Evolutionary conservation across 1,140 invertebrate species (phyloP).

Genomic region (Anagrus nilaparvatae): DNA sequence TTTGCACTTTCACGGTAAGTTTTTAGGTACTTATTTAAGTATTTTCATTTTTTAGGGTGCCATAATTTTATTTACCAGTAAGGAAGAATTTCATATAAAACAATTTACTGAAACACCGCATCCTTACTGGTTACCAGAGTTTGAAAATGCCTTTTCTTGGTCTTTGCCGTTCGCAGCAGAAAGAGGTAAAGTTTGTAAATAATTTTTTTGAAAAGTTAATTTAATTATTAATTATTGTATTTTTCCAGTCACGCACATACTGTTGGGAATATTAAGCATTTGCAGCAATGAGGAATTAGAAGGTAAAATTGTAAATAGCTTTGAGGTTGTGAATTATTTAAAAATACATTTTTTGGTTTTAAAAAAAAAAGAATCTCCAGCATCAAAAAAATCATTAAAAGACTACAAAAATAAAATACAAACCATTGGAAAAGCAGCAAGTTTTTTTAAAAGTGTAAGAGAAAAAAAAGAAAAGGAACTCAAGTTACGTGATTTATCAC

Average conservation of each 20-base stretch:
- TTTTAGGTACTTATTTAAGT: too few species aligned
- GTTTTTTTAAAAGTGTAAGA: too few species aligned
- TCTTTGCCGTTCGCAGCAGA: slow-evolving; percentile 99
- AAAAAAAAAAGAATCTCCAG: too few species aligned
- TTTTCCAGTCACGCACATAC: slow-evolving; percentile 93
- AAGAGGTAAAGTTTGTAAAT: slow-evolving; percentile 57
- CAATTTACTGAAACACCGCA: slow-evolving; percentile 99
- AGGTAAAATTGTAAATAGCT: too few species aligned
- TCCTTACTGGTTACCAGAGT: slow-evolving; percentile 99
- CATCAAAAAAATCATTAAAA: too few species aligned
- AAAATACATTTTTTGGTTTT: too few species aligned
- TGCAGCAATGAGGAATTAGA: slow-evolving; percentile 99
- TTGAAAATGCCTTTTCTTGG: slow-evolving; percentile 99
- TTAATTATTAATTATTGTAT: slow-evolving; percentile 6
- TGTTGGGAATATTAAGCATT: slow-evolving; percentile 98
- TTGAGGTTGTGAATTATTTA: too few species aligned
- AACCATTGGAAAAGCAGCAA: too few species aligned
- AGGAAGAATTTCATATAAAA: slow-evolving; percentile 99
- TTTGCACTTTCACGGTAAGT: too few species aligned
- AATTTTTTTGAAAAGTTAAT: not conserved
- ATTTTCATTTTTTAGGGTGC: slow-evolving; percentile 86
- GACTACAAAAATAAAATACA: too few species aligned
- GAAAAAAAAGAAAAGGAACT: too few species aligned
- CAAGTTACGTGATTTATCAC: too few species aligned
- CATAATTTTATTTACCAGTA: slow-evolving; percentile 98